These are phyloP conservation scores for Wasmannia auropunctata DNA, from an alignment of 1,140 invertebrate species.

Conservation along the genomic window DNA sequence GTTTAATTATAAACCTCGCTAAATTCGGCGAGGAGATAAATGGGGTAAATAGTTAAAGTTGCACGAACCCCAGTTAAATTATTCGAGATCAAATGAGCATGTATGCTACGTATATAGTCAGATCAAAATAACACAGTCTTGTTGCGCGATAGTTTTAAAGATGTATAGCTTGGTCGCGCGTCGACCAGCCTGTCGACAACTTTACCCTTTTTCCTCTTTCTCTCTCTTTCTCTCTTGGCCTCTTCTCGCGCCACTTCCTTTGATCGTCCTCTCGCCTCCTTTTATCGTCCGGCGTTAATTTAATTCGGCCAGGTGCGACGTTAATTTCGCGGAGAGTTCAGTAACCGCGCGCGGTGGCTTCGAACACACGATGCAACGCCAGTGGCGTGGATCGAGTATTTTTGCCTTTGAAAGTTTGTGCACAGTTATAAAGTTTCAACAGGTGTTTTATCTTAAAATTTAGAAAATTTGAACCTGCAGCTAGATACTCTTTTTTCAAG, in stretches of 20 bases:
- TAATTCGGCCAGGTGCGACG: conserved; percentile 73
- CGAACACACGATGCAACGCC: conserved; percentile 14
- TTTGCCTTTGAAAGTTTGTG: not conserved
- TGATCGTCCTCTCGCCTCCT: conserved; percentile 51
- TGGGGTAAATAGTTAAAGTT: conserved; percentile 20
- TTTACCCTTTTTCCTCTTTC: not conserved
- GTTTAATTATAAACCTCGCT: conserved; percentile 37
- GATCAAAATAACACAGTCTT: conserved; percentile 16
- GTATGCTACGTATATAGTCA: not conserved
- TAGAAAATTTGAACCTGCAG: no score
- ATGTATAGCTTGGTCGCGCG: not conserved
- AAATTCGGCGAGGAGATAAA: conserved; percentile 16
- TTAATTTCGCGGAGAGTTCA: conserved; percentile 71
- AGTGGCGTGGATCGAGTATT: conserved; percentile 26
- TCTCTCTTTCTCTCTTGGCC: not conserved
- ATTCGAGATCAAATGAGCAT: not conserved
- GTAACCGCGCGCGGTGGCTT: conserved; percentile 46
- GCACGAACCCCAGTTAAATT: not conserved
- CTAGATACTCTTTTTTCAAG: no score
- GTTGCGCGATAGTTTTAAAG: not conserved
- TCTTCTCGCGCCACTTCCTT: conserved; percentile 35
- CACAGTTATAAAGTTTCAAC: not conserved
- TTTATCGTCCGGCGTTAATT: conserved; percentile 68
- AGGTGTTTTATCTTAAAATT: not conserved
- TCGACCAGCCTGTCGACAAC: conserved; percentile 19